Base-by-base conservation (phyloP, 1,140 invertebrate species). In the Cecropterus lyciades region DNA sequence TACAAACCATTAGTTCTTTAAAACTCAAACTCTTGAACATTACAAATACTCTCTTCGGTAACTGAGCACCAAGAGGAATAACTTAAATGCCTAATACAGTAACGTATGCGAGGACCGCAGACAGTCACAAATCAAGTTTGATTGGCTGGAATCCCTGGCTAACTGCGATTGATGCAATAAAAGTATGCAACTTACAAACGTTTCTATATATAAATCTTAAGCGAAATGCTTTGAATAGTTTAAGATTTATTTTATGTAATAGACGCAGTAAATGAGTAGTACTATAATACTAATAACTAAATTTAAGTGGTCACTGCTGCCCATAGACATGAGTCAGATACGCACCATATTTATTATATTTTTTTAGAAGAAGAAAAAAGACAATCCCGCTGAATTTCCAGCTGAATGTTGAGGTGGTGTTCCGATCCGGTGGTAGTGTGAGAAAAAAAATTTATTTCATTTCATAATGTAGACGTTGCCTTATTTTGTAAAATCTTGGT, bases 131-230 rank as follows among this genome's bases (percentile, higher is more conserved):
- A 57, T 57, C 55, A 57, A 43, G 40, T 57, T 57, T 45, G 55
- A 57, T 57, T 57, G 55, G 55, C 40, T 57, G 55, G 55, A 57
- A 57, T 57, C 55, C 45, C 5, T 20, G n/a, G 55, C 40, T 57
- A 45, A 57, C 55, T 43, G 17, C 17, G 40, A 57, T 57, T 57
- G 55, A 57, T 57, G 55, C 40, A 57, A 57, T 57, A 57, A 57
- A 45, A 57, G 7, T 45, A 43, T 43, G 37, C 17, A 45, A 42
- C 11, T 56, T 56, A 56, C 66, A 53, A 27, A 56, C 63, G 43
- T 46, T 46, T 24, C 27, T 63, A 20, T 43, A 43, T 43, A 43
- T 43, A 43, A 43, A 14, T 2, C 33, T 37, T 11, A 37, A 37
- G 33, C 7, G 3, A 11, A 37, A 37, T 37, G 33, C 33, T 37